Conservation (phyloP, 2,888 invertebrate species). For the Micoletzkya japonica region DNA sequence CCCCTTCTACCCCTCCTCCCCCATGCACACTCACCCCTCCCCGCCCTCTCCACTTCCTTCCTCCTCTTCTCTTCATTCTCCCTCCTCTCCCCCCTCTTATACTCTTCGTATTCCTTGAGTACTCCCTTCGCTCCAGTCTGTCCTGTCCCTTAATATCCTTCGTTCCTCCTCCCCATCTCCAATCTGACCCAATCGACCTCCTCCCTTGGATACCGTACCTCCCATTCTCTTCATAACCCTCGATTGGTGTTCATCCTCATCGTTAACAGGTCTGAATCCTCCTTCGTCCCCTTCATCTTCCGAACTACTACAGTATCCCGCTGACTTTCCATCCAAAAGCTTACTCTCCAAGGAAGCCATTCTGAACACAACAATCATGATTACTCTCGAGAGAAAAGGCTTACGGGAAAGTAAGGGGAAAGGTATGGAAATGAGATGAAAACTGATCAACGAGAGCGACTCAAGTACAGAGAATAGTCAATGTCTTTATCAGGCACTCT, state of each 20-base stretch:
- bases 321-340: conserved; percentile 55
- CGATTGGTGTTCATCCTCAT: conserved; percentile 30
- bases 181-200: neutral
- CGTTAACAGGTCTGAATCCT: conserved; percentile 25
- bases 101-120: conserved; percentile 30
- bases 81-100: conserved; percentile 4
- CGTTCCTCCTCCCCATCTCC: neutral
- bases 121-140: conserved; percentile 51
- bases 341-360: conserved; percentile 55
- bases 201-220: conserved; percentile 20
- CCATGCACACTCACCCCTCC: too few relatives aligned
- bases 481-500: neutral
- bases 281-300: conserved; percentile 51
- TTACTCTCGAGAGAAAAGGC: too few relatives aligned
- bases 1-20: too few relatives aligned
- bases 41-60: neutral
- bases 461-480: neutral
- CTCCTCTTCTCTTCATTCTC: conserved; percentile 4
- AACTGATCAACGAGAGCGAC: neutral
- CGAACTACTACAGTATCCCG: conserved; percentile 61
- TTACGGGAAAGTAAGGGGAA: neutral
- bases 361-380: too few relatives aligned
- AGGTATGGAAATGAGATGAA: neutral
- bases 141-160: neutral
- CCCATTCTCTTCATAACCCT: conserved; percentile 33